A percentile compares a stretch with the other conserved stretches of the same genome.
Conservation (phyloP, 2,113 vertebrate species). For the Puffinus mauretanicus region DNA sequence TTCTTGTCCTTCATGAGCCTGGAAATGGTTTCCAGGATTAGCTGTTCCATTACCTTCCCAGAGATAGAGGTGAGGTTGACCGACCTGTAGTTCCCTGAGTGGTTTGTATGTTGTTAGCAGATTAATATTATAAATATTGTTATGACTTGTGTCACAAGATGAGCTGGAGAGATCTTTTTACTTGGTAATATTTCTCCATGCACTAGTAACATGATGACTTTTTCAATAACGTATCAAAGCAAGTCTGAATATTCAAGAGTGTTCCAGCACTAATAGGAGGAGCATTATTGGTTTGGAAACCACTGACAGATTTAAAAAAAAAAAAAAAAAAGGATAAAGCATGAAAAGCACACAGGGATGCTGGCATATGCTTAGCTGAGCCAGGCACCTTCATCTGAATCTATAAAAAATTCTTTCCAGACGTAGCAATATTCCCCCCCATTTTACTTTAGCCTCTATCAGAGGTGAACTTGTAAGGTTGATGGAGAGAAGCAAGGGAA, state of each 20-base stretch:
- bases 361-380: background rate
- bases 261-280: background rate
- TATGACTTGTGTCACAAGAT: background rate
- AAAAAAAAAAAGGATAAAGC: background rate
- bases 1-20: background rate
- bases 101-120: background rate
- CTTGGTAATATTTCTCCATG: background rate
- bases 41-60: background rate
- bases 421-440: rapidly evolving
- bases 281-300: background rate
- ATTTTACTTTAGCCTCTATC: background rate
- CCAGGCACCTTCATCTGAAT: background rate
- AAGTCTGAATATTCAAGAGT: background rate
- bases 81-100: background rate
- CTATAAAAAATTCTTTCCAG: background rate
- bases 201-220: background rate
- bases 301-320: background rate
- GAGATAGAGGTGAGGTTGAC: background rate
- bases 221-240: background rate
- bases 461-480: background rate
- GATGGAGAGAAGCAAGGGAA: background rate
- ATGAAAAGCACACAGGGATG: rapidly evolving
- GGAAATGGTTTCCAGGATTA: background rate
- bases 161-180: background rate
- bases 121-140: background rate